phyloP scores from a whole-genome alignment of 2,888 invertebrate genomes.

The Andricus curvator region DNA sequence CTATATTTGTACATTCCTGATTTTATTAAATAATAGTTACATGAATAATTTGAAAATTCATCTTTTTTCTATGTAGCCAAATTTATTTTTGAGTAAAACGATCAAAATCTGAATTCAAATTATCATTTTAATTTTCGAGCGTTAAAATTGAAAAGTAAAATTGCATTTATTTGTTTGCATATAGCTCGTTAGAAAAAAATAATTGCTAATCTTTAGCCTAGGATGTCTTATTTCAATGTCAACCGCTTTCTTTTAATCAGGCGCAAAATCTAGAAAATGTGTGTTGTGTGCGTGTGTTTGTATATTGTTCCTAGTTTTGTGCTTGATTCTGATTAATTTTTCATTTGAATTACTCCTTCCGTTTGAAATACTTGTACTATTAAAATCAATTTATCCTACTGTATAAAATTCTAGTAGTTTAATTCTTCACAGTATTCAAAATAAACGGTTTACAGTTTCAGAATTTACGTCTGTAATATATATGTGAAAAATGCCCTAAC shows the following conservation, averaged over 20 bases:
- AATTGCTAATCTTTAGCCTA: neutral
- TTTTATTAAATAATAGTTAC: neutral
- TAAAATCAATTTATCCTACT: no score
- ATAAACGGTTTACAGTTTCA: no score
- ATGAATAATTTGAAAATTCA: neutral
- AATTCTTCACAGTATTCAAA: no score
- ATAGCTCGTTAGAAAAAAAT: neutral
- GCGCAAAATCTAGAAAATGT: no score
- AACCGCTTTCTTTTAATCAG: neutral
- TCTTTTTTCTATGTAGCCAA: neutral
- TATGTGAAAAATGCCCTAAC: no score
- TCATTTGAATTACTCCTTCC: no score
- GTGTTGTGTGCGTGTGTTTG: no score
- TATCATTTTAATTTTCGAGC: neutral
- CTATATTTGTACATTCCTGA: neutral
- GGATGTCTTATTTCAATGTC: neutral
- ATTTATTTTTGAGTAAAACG: neutral
- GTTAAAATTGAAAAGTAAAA: neutral
- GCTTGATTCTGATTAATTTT: neutral
- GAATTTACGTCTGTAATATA: no score
- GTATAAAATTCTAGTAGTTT: no score
- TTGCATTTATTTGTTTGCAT: neutral
- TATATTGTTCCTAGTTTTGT: neutral
- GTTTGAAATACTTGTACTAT: neutral
- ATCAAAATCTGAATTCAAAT: neutral